A percentile compares a stretch with the other conserved stretches of the same genome.
These are phyloP conservation scores for Drosophila biarmipes DNA, from an alignment of 1,140 invertebrate species.

Conservation along the genomic window DNA sequence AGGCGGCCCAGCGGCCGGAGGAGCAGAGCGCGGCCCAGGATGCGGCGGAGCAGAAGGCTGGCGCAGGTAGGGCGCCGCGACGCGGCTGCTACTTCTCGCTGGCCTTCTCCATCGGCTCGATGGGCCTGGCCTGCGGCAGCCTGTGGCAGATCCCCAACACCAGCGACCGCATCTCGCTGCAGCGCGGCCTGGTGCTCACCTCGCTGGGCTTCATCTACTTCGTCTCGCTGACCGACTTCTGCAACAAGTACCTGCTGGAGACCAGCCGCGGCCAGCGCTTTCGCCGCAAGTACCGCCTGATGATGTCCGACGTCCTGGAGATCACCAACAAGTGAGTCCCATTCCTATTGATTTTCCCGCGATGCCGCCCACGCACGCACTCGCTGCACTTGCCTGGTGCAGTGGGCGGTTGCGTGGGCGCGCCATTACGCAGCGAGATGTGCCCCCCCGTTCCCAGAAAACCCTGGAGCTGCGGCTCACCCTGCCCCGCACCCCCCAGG, in stretches of 20 bases:
- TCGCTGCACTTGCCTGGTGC: conserved; percentile 19
- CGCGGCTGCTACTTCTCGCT: conserved; percentile 79
- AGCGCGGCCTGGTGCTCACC: conserved; percentile 86
- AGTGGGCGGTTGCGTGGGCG: background rate
- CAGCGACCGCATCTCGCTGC: conserved; percentile 85
- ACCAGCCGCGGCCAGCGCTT: conserved; percentile 86
- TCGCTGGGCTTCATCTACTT: conserved; percentile 88
- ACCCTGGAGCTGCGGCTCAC: no score
- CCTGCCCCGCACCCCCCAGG: background rate
- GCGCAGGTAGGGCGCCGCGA: background rate
- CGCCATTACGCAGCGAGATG: conserved; percentile 1
- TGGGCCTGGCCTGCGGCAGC: conserved; percentile 81
- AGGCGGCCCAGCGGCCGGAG: background rate
- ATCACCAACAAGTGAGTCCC: conserved; percentile 89
- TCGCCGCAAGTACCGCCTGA: conserved; percentile 87
- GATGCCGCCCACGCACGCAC: conserved; percentile 11
- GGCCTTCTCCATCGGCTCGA: conserved; percentile 82
- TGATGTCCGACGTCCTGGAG: conserved; percentile 87
- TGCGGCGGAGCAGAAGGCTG: background rate
- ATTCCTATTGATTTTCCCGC: conserved; percentile 49
- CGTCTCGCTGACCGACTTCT: conserved; percentile 87
- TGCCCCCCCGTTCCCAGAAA: background rate
- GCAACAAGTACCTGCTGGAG: conserved; percentile 86
- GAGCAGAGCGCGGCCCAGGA: background rate
- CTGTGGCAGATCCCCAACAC: conserved; percentile 78